Conservation (phyloP, 2,113 vertebrate genomes). For the Megalops atlanticus region DNA sequence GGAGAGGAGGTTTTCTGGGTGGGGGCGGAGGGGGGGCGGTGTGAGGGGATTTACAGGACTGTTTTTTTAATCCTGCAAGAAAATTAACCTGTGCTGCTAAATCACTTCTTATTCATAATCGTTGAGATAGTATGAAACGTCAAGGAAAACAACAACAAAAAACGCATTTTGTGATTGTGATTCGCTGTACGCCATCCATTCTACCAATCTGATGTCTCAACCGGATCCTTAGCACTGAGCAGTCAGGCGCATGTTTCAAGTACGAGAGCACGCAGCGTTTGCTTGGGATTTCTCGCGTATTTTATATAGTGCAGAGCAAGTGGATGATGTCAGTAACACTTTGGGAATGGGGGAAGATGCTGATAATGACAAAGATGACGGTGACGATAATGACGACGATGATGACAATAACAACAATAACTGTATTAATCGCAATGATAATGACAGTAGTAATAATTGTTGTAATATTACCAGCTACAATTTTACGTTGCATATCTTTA, state of each 20-base stretch:
- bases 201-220: neutral
- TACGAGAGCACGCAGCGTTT: neutral
- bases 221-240: neutral
- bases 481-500: too few relatives aligned
- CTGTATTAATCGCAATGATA: too few relatives aligned
- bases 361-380: neutral
- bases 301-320: neutral
- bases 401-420: neutral
- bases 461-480: neutral
- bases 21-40: slow-evolving; percentile 58
- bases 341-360: neutral
- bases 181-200: neutral
- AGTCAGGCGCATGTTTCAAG: neutral
- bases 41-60: slow-evolving; percentile 54
- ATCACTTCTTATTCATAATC: neutral
- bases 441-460: neutral
- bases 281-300: neutral
- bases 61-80: slow-evolving; percentile 53
- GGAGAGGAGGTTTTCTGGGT: slow-evolving; percentile 70
- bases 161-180: too few relatives aligned
- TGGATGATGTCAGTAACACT: neutral
- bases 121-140: neutral
- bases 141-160: neutral
- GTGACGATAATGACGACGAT: neutral
- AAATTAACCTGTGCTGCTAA: slow-evolving; percentile 15